Percentiles rank a stretch among this genome's conserved stretches.
These are phyloP conservation scores for Paratilapia polleni DNA, from an alignment of 2,113 vertebrate genomes.

Conservation along the genomic window DNA sequence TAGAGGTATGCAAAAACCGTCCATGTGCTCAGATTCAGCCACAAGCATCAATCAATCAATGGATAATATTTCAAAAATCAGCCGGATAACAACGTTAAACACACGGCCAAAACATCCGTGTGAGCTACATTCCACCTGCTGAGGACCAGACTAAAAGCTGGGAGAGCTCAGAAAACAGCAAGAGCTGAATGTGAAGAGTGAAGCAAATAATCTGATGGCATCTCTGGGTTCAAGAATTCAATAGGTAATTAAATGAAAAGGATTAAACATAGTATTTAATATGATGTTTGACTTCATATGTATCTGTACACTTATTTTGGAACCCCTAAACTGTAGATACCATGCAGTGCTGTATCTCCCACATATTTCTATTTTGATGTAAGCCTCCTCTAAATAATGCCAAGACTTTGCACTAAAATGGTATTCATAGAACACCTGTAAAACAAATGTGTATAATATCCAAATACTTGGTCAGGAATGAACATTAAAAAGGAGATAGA, in stretches of 20 bases:
- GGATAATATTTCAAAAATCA: not conserved
- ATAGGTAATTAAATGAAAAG: too few relatives aligned
- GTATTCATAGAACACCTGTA: not conserved
- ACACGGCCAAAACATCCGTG: not conserved
- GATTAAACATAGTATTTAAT: not conserved
- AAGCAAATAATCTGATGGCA: too few relatives aligned
- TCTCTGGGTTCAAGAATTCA: too few relatives aligned
- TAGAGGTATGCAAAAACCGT: not conserved
- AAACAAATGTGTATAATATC: not conserved
- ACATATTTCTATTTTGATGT: slow-evolving; percentile 1
- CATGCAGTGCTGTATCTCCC: not conserved
- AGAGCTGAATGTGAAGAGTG: not conserved
- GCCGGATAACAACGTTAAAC: not conserved
- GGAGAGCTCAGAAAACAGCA: not conserved
- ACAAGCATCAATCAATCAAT: not conserved
- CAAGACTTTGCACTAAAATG: not conserved
- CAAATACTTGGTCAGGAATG: not conserved
- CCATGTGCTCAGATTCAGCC: not conserved
- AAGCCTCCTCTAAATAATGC: not conserved
- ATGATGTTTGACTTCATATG: not conserved
- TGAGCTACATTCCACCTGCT: not conserved
- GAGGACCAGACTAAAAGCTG: not conserved
- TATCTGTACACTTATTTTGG: not conserved
- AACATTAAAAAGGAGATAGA: not conserved
- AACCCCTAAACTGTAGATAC: not conserved